Evolutionary conservation across 2,888 invertebrate genomes (phyloP), one percentile per base, ranked within the genome.

Genomic region (Drosophila koepferae): DNA sequence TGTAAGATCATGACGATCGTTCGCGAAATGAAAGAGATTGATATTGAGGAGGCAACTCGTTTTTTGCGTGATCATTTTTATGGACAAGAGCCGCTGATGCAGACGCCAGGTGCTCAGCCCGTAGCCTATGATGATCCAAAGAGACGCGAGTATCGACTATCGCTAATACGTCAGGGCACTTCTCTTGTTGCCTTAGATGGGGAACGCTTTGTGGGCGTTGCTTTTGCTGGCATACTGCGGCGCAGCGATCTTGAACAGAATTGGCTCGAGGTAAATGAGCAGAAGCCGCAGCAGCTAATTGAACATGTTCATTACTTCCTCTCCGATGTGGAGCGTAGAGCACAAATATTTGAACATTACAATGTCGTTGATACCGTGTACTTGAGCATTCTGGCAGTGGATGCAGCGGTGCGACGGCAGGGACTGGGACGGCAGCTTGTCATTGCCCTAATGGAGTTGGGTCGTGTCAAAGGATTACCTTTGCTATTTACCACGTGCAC

Each of bases 401-500:
- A 68, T 56, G 20, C 60, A 0, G 38, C 73, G 0, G 38, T 81
- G 10, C 65, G 80, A 12, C 85, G 91, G 0, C 81, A 83, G 31
- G 81, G 86, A 4, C 38, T 92, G 41, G 91, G 90, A 20, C 44
- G 79, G 1, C 80, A 75, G 10, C 71, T 92, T 8, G 81, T 85
- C 6, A 48, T 63, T 23, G 71, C 76, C 7, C 66, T 83, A 9
- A 80, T 90, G 23, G 80, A 86, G 6, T 36, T 82, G 53, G 91
- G 80, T 0, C 86, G 77, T 0, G 59, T 69, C 43, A 66, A 77
- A 36, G 77, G 80, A 5, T 86, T 75, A 48, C 79, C 81, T 1
- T 48, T 91, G 5, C 58, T 86, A 16, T 71, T 77, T 8, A 64
- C 74, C 14, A 86, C 85, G 72, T 92, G 91, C 65, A 90, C 92